Evolutionary conservation across 2,888 invertebrate species (phyloP), one percentile per base, ranked within the genome.

Genomic region (Nasonia oneida): DNA sequence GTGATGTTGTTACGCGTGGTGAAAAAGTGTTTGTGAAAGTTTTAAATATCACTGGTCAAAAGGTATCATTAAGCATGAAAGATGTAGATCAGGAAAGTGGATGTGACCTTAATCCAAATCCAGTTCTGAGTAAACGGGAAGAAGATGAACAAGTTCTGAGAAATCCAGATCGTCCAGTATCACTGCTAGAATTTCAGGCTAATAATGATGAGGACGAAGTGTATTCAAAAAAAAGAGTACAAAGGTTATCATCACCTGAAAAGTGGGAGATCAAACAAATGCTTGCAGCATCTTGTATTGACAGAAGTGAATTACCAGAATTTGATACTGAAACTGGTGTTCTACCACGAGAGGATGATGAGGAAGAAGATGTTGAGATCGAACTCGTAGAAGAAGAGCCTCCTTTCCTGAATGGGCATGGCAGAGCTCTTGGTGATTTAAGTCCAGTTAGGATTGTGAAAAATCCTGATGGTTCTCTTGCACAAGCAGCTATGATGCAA

Each of bases 401-500:
- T 0, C 98, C 99, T 0, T 99, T 99, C 94, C 94, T 99, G 1
- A 96, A 97, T 86, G 98, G 98, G n/a, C 97, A 98, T 92, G 98
- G 99, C 0, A 94, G 99, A 88, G 97, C 98, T 0, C 93, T 98
- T 0, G 97, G 98, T 88, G 99, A 99, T 92, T 94, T 99, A 3
- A 98, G 98, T 84, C 99, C 99, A 0, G 98, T 99, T 3, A 94
- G 97, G 88, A 99, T 99, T 88, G 98, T 99, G 0, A 99, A 99
- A 94, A 99, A 99, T 95, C 99, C 99, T 0, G 99, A 99, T 93
- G 99, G 99, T 0, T 99, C 99, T 0, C 94, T 99, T 37, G 99
- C 99, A 0, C 99, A 99, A 93, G 99, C 99, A 0, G 99, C 99
- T 0, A 99, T 99, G 98, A 99, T 99, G 99, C 99, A 99, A 93